Evolutionary conservation across 2,888 invertebrate species (phyloP).

Genomic region (Ormia ochracea): DNA sequence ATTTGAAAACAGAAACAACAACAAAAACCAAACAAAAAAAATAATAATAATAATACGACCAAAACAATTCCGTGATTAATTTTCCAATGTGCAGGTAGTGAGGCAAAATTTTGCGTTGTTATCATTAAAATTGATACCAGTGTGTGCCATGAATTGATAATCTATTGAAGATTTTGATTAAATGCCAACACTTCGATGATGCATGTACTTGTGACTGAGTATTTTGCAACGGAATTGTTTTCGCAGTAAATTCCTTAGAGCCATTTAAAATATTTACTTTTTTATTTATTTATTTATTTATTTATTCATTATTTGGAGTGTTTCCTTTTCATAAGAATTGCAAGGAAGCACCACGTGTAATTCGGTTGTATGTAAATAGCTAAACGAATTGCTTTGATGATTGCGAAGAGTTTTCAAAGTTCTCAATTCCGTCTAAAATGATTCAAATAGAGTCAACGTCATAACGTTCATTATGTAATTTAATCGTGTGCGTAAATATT

Average conservation of each 20-base stretch:
- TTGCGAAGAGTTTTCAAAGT: slow-evolving; percentile 35
- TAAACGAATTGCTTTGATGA: not conserved
- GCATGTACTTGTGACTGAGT: too few relatives aligned
- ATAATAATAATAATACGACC: not conserved
- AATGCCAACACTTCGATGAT: not conserved
- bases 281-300: too few relatives aligned
- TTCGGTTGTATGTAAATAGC: not conserved
- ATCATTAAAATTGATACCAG: not conserved
- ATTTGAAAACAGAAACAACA: not conserved
- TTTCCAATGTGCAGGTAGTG: not conserved
- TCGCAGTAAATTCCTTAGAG: not conserved
- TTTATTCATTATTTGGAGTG: too few relatives aligned
- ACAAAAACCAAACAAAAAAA: too few relatives aligned
- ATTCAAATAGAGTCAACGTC: not conserved
- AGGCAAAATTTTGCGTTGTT: not conserved
- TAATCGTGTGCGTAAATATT: not conserved
- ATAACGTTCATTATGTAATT: slow-evolving; percentile 6
- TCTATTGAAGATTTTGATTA: slow-evolving; percentile 15
- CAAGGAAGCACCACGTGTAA: not conserved
- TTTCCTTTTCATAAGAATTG: not conserved
- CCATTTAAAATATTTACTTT: not conserved
- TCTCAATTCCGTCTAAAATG: slow-evolving; percentile 10
- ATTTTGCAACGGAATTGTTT: not conserved
- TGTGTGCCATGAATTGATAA: not conserved
- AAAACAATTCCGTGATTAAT: slow-evolving; percentile 9